Percentiles rank a stretch among this genome's conserved stretches.
phyloP scores from a whole-genome alignment of 1,140 invertebrate species.

The Zophobas atratus region DNA sequence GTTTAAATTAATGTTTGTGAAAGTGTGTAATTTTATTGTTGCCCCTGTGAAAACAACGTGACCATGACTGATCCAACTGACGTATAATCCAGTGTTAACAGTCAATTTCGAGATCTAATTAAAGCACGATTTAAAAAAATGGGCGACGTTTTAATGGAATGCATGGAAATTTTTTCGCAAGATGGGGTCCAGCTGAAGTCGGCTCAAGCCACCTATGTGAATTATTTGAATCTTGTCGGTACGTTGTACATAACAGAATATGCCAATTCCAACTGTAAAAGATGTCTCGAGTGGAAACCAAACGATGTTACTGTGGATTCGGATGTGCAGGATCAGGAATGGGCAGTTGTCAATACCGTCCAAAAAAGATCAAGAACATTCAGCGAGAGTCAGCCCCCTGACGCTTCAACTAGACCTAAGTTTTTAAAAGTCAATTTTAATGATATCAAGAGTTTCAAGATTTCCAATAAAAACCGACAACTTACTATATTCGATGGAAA shows the following conservation, averaged over 20 bases:
- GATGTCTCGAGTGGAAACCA: conserved; percentile 85
- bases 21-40: conserved; percentile 24
- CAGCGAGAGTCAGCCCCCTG: conserved; percentile 69
- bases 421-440: conserved; percentile 77
- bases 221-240: conserved; percentile 74
- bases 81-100: conserved; percentile 39
- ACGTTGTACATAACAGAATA: conserved; percentile 74
- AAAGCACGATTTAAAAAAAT: conserved; percentile 36
- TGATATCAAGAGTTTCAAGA: conserved; percentile 78
- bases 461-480: conserved; percentile 78
- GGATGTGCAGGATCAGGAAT: conserved; percentile 84
- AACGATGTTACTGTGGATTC: conserved; percentile 82
- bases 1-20: conserved; percentile 13
- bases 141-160: conserved; percentile 28
- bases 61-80: conserved; percentile 38
- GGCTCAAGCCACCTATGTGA: conserved; percentile 71
- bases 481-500: conserved; percentile 82
- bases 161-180: conserved; percentile 72
- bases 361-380: conserved; percentile 71
- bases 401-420: conserved; percentile 64
- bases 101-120: conserved; percentile 18
- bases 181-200: conserved; percentile 76
- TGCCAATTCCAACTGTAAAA: conserved; percentile 67
- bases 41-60: conserved; percentile 33
- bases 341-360: conserved; percentile 85